A percentile compares a stretch with the other conserved stretches of the same genome.
Evolutionary conservation across 2,797 vertebrate species (phyloP).

Genomic region (Eptatretus atami): DNA sequence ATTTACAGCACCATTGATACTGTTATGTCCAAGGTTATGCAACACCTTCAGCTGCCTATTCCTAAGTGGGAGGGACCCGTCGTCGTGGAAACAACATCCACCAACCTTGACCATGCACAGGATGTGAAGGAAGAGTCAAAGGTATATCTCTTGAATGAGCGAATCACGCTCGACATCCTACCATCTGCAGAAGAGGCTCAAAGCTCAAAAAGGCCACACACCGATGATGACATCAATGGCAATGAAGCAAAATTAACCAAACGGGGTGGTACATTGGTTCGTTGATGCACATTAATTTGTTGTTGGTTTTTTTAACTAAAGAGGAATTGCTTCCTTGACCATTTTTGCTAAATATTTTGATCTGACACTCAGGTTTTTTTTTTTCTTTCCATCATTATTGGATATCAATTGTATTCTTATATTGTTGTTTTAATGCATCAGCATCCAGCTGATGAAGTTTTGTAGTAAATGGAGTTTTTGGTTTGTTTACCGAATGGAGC

Average conservation of each 20-base stretch:
- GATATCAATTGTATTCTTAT: too few species aligned
- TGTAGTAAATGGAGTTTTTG: too few species aligned
- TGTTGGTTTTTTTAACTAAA: too few species aligned
- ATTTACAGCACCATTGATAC: slow-evolving; percentile 58
- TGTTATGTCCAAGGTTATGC: slow-evolving; percentile 49
- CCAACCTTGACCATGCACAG: not conserved
- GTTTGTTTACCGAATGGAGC: too few species aligned
- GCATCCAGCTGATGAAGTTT: too few species aligned
- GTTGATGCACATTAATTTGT: too few species aligned
- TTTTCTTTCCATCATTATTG: too few species aligned
- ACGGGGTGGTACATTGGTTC: too few species aligned
- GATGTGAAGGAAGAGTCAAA: not conserved
- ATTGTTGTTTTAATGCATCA: too few species aligned
- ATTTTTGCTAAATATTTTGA: too few species aligned
- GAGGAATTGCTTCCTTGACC: too few species aligned
- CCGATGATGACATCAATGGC: not conserved
- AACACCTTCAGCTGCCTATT: slow-evolving; percentile 34
- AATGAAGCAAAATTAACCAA: not conserved
- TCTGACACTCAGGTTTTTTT: too few species aligned
- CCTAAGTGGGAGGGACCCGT: slow-evolving; percentile 41
- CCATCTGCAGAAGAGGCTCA: not conserved
- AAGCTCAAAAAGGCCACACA: not conserved
- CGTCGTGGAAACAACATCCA: slow-evolving; percentile 17
- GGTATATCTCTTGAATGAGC: not conserved
- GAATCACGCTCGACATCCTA: not conserved